phyloP scores from a whole-genome alignment of 2,888 invertebrate species.

The Herminia tarsipennalis region DNA sequence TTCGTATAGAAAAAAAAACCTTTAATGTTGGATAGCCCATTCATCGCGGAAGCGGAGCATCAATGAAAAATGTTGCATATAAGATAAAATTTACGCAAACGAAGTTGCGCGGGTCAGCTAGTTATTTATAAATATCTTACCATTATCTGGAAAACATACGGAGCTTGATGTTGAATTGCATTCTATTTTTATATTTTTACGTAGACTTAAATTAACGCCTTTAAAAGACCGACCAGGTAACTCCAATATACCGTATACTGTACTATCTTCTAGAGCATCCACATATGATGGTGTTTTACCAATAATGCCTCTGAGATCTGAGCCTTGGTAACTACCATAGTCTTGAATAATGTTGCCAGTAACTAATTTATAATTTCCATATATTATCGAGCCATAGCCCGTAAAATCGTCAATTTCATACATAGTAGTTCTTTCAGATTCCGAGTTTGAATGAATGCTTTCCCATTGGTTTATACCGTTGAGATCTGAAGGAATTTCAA shows the following conservation, averaged over 20 bases:
- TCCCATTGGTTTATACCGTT: slow-evolving; percentile 74
- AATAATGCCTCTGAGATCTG: slow-evolving; percentile 58
- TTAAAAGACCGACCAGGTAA: slow-evolving; percentile 50
- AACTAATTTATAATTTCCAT: slow-evolving; percentile 66
- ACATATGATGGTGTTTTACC: slow-evolving; percentile 57
- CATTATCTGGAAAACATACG: slow-evolving; percentile 56
- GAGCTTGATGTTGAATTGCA: slow-evolving; percentile 40
- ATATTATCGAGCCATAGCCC: slow-evolving; percentile 61
- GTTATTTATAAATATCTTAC: neutral
- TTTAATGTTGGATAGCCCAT: no score
- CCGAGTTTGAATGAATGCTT: slow-evolving; percentile 54
- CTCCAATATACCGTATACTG: slow-evolving; percentile 52
- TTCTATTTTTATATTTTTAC: slow-evolving; percentile 53
- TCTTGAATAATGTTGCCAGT: slow-evolving; percentile 51
- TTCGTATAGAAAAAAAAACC: no score
- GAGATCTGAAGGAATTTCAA: slow-evolving; percentile 52
- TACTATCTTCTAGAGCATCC: slow-evolving; percentile 53
- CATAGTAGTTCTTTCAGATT: slow-evolving; percentile 58
- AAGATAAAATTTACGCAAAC: no score
- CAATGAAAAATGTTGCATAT: no score
- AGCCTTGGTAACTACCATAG: slow-evolving; percentile 61
- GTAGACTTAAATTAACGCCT: slow-evolving; percentile 39
- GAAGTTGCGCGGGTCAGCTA: no score
- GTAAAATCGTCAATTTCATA: slow-evolving; percentile 69
- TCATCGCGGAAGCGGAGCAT: no score